Evolutionary conservation across 2,888 invertebrate genomes (phyloP).

Genomic region (Tinea semifulvella): DNA sequence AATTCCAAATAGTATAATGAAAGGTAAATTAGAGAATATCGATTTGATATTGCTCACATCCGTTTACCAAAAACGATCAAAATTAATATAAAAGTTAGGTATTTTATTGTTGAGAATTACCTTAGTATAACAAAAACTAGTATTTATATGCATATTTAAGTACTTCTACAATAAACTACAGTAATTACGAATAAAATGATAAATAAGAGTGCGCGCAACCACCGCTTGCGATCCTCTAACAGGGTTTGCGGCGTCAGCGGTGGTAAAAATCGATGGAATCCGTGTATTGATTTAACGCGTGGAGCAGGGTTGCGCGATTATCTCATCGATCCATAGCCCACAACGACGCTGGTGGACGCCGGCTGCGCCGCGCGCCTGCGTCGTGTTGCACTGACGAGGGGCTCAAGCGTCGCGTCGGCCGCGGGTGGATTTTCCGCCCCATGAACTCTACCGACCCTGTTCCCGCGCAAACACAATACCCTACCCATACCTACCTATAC

Average conservation of each 20-base stretch:
- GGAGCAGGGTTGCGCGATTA: conserved; percentile 77
- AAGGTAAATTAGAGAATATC: too few species aligned
- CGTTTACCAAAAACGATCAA: too few species aligned
- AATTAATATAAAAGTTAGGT: too few species aligned
- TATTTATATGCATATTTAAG: too few species aligned
- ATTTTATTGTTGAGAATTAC: too few species aligned
- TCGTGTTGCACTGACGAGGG: conserved; percentile 24
- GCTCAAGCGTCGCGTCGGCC: conserved; percentile 7
- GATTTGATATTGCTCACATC: too few species aligned
- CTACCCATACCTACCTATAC: too few species aligned
- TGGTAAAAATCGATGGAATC: conserved; percentile 78
- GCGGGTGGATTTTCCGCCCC: conserved; percentile 8
- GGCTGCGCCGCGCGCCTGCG: conserved; percentile 35
- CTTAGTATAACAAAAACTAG: too few species aligned
- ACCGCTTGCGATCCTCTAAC: conserved; percentile 61
- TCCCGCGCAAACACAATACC: conserved; percentile 3
- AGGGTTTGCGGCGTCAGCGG: conserved; percentile 67
- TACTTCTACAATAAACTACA: too few species aligned
- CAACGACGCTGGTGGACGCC: conserved; percentile 29
- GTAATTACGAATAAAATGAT: too few species aligned
- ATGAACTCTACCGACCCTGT: conserved; percentile 1
- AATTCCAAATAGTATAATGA: too few species aligned
- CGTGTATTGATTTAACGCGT: conserved; percentile 74
- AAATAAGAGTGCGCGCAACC: conserved; percentile 42
- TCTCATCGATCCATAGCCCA: conserved; percentile 72